Percentiles rank a stretch among this genome's conserved stretches.
Evolutionary conservation across 2,113 vertebrate genomes (phyloP).

Genomic region (Nanorana parkeri): DNA sequence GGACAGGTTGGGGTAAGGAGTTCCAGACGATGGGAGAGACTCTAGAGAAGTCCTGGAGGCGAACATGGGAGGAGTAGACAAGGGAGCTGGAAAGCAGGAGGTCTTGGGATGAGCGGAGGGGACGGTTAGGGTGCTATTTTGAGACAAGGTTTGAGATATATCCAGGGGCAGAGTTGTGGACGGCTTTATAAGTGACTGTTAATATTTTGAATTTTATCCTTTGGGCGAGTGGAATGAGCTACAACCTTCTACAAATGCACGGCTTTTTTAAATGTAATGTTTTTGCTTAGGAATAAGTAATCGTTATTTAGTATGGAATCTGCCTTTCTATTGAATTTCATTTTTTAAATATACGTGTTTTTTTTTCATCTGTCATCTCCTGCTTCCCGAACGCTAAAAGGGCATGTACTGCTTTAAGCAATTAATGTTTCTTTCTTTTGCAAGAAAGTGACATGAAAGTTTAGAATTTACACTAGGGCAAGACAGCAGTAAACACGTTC

Average conservation of each 20-base stretch:
- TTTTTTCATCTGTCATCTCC: slow-evolving; percentile 29
- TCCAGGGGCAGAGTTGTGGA: too few species aligned
- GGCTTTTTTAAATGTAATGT: neutral
- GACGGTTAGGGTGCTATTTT: too few species aligned
- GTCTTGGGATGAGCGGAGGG: too few species aligned
- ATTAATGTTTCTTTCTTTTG: slow-evolving; percentile 55
- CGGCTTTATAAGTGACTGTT: too few species aligned
- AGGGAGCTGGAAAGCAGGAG: too few species aligned
- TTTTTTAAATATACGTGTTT: slow-evolving; percentile 25
- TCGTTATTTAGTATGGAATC: slow-evolving; percentile 2
- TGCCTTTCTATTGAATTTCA: slow-evolving; percentile 19
- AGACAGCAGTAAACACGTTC: slow-evolving; percentile 53
- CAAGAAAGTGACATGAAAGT: slow-evolving; percentile 57
- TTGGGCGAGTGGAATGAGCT: neutral
- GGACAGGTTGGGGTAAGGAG: too few species aligned
- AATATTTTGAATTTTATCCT: too few species aligned
- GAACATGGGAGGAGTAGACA: too few species aligned
- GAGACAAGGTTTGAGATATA: too few species aligned
- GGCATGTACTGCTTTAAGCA: slow-evolving; percentile 54
- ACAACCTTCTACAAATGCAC: neutral
- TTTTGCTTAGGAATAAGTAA: neutral
- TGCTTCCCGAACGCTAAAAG: slow-evolving; percentile 43
- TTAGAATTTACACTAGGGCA: slow-evolving; percentile 56
- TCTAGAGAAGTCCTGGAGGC: too few species aligned
- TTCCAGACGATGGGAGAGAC: too few species aligned